Base-by-base conservation (phyloP, 1,140 invertebrate species). In the Zaprionus ghesquierei region DNA sequence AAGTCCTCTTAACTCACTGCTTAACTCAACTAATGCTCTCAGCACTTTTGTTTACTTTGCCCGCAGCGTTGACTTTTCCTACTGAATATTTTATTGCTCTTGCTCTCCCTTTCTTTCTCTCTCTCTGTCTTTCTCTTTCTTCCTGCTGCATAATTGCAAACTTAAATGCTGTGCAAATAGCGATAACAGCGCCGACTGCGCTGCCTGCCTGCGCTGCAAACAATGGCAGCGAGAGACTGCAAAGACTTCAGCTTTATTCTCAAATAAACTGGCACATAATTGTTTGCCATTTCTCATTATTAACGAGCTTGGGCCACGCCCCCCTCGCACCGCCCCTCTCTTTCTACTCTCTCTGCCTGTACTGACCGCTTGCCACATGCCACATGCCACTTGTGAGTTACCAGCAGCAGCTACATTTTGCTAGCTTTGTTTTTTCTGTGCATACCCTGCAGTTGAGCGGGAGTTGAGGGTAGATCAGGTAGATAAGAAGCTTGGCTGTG, bases 251-350 rank as follows among this genome's bases (percentile, higher is more conserved):
- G 58, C 49, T 66, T 53, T 25, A 33, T 58, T 33, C 62, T 53
- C 46, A 71, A 58, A 66, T 71, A 66, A 58, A 71, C 53, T 44
- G 62, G 49, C 63, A 66, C 64, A 49, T 73, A 73, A 73, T 73
- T 73, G 70, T 73, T 60, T 69, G 70, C 70, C 64, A 73, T 73
- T 73, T 61, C 70, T 73, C 70, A 73, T 73, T 73, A 73, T 73
- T 73, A 73, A 73, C 56, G 58, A 61, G 65, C 38, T n/a, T n/a
- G n/a, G n/a, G n/a, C n/a, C n/a, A 20, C 44, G 27, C 10, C 29
- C 33, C 31, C 12, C 38, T 0, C 8, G 10, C 31, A 13, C 33
- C 13, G 1, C 10, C 27, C 0, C 6, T 29, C 27, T 15, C 35
- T 41, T n/a, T 38, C 5, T 38, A 6, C 18, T 15, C 15, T 18